Percentiles rank a stretch among this genome's conserved stretches.
These are phyloP conservation scores for Anarhynchus alexandrinus DNA, from an alignment of 2,113 vertebrate species.

Conservation along the genomic window DNA sequence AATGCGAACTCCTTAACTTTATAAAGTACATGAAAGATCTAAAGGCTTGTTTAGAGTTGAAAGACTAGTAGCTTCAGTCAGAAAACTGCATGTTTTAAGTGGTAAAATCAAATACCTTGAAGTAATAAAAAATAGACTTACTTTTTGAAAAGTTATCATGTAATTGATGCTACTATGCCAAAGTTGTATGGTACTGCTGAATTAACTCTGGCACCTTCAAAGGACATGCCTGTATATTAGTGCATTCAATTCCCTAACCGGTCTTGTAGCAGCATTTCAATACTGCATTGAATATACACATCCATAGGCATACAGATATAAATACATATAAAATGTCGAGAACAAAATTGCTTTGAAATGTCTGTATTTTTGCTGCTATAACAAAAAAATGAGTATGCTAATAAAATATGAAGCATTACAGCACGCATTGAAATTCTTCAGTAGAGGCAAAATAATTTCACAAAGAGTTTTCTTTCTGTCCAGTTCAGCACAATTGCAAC, in stretches of 20 bases:
- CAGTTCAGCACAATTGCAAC: not conserved
- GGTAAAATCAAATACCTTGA: not conserved
- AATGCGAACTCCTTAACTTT: not conserved
- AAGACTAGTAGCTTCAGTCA: not conserved
- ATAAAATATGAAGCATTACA: not conserved
- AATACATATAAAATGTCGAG: not conserved
- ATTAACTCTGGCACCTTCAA: not conserved
- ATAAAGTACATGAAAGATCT: not conserved
- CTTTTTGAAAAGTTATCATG: not conserved
- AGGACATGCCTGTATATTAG: not conserved
- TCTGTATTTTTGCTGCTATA: not conserved
- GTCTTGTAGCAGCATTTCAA: not conserved
- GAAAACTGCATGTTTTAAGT: not conserved
- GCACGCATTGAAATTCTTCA: not conserved
- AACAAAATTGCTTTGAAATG: conserved; percentile 5
- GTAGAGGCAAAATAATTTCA: not conserved
- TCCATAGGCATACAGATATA: not conserved
- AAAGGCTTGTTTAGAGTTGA: not conserved
- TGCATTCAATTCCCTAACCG: not conserved
- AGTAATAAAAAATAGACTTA: not conserved
- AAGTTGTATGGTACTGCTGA: not conserved
- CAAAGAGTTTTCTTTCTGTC: not conserved
- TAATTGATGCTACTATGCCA: not conserved
- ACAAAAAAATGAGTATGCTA: not conserved
- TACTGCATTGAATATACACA: not conserved